Conservation (phyloP, 2,888 invertebrate species). For the Hoplodrina ambigua region DNA sequence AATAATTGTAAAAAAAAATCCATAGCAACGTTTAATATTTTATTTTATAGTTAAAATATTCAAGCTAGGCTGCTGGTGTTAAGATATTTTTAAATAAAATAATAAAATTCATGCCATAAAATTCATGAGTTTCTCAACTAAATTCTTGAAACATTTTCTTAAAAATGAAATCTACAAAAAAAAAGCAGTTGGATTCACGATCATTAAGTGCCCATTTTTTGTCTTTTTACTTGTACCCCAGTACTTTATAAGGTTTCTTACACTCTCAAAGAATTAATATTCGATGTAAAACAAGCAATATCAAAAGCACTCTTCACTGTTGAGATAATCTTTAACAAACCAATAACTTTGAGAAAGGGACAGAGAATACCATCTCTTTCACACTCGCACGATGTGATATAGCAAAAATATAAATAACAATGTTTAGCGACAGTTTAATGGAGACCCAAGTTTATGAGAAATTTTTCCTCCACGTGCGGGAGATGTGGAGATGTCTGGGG, state of each 20-base stretch:
- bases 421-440: slow-evolving; percentile 78
- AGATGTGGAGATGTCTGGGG: slow-evolving; percentile 29
- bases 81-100: too few species aligned
- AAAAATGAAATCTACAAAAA: slow-evolving; percentile 18
- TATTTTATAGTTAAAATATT: too few species aligned
- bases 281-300: slow-evolving; percentile 71
- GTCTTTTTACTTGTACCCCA: slow-evolving; percentile 21
- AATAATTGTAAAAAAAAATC: neutral
- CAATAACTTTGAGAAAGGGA: slow-evolving; percentile 66
- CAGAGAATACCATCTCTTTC: slow-evolving; percentile 43
- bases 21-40: too few species aligned
- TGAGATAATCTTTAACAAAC: slow-evolving; percentile 69
- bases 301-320: slow-evolving; percentile 70
- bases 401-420: slow-evolving; percentile 71
- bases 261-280: slow-evolving; percentile 66
- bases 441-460: slow-evolving; percentile 50
- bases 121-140: slow-evolving; percentile 5
- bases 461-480: slow-evolving; percentile 42
- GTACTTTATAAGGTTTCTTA: slow-evolving; percentile 56
- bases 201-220: slow-evolving; percentile 28
- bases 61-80: too few species aligned
- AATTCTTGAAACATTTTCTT: slow-evolving; percentile 19
- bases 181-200: slow-evolving; percentile 25
- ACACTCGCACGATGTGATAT: slow-evolving; percentile 40
- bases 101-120: slow-evolving; percentile 4